Evolutionary conservation across 2,113 vertebrate species (phyloP), one percentile per base, ranked within the genome.

Genomic region (Rhinolophus ferrumequinum): DNA sequence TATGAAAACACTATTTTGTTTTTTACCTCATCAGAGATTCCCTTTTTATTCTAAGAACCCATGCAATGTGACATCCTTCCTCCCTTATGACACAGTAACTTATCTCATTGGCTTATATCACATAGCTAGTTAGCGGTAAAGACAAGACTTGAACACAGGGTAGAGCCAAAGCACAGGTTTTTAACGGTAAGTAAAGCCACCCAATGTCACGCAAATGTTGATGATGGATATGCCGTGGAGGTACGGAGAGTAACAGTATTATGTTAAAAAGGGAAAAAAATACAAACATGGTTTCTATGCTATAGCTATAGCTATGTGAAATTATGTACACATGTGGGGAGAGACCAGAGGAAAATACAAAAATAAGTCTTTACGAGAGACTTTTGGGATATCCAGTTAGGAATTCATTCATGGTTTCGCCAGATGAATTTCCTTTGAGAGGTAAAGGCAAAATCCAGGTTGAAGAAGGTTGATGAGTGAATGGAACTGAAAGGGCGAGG

Each of bases 1-100:
- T 92, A 88, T 92, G 60, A 94, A 97, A 96, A 96, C 54, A 90
- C 47, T 69, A 54, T 54, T 79, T 85, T 80, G 62, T 30, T 73
- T 95, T 95, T 87, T 75, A 38, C 35, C 44, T 80, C 67, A 75
- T 67, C 54, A 58, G 16, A 89, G 75, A 54, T 76, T 62, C 26
- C 4, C 35, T 92, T 94, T 52, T 28, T 47, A 89, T 81, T 67
- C 11, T 64, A 64, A 72, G 19, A 90, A 83, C n/a, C 26, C 41
- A 60, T 58, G 33, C 9, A 88, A 94, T 56, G 11, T 41, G 52
- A 13, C 79, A 16, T 67, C 41, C 76, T 75, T 79, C 26, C n/a
- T 28, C 16, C 58, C 58, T 62, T 38, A 58, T 8, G 52, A 56
- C 22, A 38, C 1, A n/a, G n/a, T 8, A 56, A 26, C n/a, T 26